These are phyloP conservation scores for Coilia nasus DNA, from an alignment of 2,797 vertebrate genomes.

Conservation along the genomic window DNA sequence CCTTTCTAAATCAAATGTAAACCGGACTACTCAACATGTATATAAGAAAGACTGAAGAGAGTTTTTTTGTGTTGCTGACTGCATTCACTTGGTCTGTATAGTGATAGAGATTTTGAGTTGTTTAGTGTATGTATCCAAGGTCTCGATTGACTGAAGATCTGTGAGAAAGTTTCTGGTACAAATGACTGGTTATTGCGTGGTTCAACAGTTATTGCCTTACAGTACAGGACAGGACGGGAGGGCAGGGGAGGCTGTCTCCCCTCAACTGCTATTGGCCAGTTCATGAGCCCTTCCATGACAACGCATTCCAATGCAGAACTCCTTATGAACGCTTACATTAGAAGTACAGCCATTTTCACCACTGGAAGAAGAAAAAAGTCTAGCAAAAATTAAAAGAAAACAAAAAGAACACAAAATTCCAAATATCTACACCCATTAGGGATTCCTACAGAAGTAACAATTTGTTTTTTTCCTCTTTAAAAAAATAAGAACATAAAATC, in stretches of 20 bases:
- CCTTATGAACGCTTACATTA: slow-evolving; percentile 33
- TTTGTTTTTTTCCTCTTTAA: slow-evolving; percentile 30
- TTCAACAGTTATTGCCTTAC: too few species aligned
- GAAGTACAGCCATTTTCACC: slow-evolving; percentile 35
- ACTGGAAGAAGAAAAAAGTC: slow-evolving; percentile 19
- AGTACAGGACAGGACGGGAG: slow-evolving; percentile 21
- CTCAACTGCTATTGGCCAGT: slow-evolving; percentile 35
- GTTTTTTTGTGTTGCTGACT: not conserved
- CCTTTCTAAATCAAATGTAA: slow-evolving; percentile 3
- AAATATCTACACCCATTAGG: slow-evolving; percentile 44
- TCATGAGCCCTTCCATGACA: slow-evolving; percentile 32
- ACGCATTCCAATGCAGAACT: slow-evolving; percentile 21
- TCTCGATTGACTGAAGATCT: slow-evolving; percentile 11
- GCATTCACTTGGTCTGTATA: slow-evolving; percentile 12
- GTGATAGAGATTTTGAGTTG: not conserved
- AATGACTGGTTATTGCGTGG: slow-evolving; percentile 47
- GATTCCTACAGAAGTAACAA: slow-evolving; percentile 42
- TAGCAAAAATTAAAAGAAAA: slow-evolving; percentile 27
- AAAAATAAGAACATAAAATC: slow-evolving; percentile 49
- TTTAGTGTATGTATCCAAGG: slow-evolving; percentile 1
- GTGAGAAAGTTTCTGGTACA: slow-evolving; percentile 35
- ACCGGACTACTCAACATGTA: not conserved
- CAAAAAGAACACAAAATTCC: slow-evolving; percentile 27
- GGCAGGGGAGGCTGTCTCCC: slow-evolving; percentile 29
- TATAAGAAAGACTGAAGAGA: not conserved